Base-by-base conservation (phyloP, 2,113 vertebrate species). In the Apeltes quadracus region DNA sequence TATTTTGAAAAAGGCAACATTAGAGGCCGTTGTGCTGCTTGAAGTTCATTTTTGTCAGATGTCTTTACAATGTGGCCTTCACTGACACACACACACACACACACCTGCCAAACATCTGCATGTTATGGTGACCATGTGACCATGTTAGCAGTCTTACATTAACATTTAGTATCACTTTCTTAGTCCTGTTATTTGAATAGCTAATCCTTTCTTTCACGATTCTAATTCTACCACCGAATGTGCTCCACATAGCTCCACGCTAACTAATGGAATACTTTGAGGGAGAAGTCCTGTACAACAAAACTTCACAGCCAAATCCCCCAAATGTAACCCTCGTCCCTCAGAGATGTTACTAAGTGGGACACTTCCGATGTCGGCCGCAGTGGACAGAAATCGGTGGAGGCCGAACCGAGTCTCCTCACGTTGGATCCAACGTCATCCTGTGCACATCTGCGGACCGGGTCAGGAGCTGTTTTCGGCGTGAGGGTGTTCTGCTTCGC, bases 61-160 rank as follows among this genome's bases (percentile, higher is more conserved):
- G 67, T 53, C 65, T 51, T 51, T 32, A 71, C 61, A 63, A 51
- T 51, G n/a, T 78, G 81, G 72, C 71, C 74, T 74, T 78, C 77
- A 72, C 39, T 32, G 2, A 9, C 76, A 72, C 53, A 69, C 75
- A 76, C 46, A 64, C 62, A 65, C 51, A 43, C 64, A 57, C 39
- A 61, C 69, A 70, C 53, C 39, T 15, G 39, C 12, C 15, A 13
- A 14, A 41, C 39, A 41, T 15, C 39, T 14, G 43, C 43, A 44
- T 18, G 43, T 20, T 18, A 14, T 14, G 13, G 39, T 41, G 39
- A 44, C 15, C 43, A 18, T 5, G 39, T 41, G 39, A 44, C 15
- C 43, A 20, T 7, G 6, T 20, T 2, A 46, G 18, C 44, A 20
- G 18, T 46, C 44, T 46, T 18, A 46, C 44, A 46, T 46, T 46